Conservation (phyloP, 2,113 vertebrate species). For the Sula dactylatra region DNA sequence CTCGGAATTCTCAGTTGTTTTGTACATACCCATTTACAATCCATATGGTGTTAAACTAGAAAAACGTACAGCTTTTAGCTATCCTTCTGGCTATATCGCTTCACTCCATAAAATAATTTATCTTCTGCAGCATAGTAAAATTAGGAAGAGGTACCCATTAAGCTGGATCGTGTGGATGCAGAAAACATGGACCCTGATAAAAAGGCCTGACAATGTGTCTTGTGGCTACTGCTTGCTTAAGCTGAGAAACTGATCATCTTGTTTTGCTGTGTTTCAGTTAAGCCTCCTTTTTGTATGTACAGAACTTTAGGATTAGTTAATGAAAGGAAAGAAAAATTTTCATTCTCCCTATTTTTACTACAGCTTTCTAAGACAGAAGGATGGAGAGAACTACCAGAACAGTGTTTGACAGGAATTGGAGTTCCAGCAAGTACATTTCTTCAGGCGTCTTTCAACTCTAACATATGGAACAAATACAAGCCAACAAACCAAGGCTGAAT, state of each 20-base stretch:
- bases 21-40: not conserved
- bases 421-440: not conserved
- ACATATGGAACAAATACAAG: not conserved
- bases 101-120: not conserved
- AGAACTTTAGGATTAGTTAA: not conserved
- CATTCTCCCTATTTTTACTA: not conserved
- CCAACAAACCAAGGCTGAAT: not conserved
- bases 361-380: not conserved
- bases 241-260: not conserved
- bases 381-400: not conserved
- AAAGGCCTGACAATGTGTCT: not conserved
- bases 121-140: not conserved
- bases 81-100: not conserved
- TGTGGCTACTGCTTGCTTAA: not conserved
- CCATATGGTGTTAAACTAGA: not conserved
- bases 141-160: not conserved
- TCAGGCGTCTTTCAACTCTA: not conserved
- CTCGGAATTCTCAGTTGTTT: not conserved
- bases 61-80: not conserved
- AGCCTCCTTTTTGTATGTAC: not conserved
- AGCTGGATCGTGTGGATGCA: accelerated
- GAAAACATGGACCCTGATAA: not conserved
- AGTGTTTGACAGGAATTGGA: not conserved
- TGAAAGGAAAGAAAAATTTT: not conserved
- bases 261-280: not conserved